Evolutionary conservation across 2,113 vertebrate species (phyloP), one percentile per base, ranked within the genome.

Genomic region (Dipodomys spectabilis): DNA sequence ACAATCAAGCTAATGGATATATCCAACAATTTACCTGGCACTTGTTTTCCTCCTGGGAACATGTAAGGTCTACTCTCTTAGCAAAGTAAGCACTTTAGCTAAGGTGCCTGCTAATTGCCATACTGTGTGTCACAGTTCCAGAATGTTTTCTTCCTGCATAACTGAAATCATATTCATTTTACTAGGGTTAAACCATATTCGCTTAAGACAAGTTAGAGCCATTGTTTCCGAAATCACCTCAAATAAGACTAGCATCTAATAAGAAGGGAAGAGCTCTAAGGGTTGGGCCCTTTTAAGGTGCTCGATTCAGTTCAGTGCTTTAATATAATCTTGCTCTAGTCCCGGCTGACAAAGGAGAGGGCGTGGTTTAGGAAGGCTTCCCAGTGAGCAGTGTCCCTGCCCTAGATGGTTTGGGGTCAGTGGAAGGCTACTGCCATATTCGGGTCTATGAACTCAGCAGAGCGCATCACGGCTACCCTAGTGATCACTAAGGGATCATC

Each of bases 391-490:
- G 86, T 74, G n/a, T 80, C 23, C 72, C 22, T 1, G 2, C n/a
- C 27, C 35, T 27, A 65, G 73, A 74, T 20, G 69, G 88, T 86
- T 91, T 77, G 32, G 95, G 96, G 93, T 97, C 94, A 96, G 35
- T 39, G 91, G 60, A 82, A 97, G 95, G 94, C 71, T 79, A 82
- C n/a, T 91, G 67, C 53, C 39, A 2, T 57, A 9, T 77, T 23
- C 49, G n/a, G 68, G 62, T 84, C 45, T 53, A 0, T 86, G 94
- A 92, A 90, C 65, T 49, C 90, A 85, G 81, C 19, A 4, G 19
- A 28, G 84, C 0, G 12, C 75, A 22, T 79, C 80, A 13, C 22
- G 32, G 27, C 30, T 45, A 35, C 90, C 30, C 86, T 35, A 25
- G 4, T 82, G 86, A 78, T 28, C 79, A 73, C 25, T 30, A 30